phyloP scores from a whole-genome alignment of 1,140 invertebrate species.

The Spodoptera litura region DNA sequence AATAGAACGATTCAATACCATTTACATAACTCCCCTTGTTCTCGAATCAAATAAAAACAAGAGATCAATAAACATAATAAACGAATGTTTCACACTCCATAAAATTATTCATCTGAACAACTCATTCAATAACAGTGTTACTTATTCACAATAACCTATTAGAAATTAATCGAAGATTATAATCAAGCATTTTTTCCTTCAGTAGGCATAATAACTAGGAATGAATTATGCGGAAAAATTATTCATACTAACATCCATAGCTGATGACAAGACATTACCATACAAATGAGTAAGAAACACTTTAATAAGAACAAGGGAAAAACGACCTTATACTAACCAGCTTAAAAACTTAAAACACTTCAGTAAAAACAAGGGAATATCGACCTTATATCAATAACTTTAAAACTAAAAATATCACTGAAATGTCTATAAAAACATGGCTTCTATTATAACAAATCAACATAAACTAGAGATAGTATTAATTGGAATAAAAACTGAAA shows the following conservation, averaged over 20 bases:
- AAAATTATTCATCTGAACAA: no score
- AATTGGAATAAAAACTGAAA: slow-evolving; percentile 15
- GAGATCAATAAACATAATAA: not conserved
- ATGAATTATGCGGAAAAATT: slow-evolving; percentile 32
- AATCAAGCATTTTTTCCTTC: slow-evolving; percentile 8
- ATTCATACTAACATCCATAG: slow-evolving; percentile 30
- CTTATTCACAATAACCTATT: no score
- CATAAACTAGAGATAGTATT: slow-evolving; percentile 13
- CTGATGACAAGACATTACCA: slow-evolving; percentile 32
- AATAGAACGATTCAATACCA: no score
- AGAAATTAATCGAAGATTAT: slow-evolving; percentile 14
- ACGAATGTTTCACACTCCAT: no score
- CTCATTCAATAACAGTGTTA: no score
- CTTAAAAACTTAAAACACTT: not conserved
- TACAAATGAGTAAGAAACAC: slow-evolving; percentile 17
- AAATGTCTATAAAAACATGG: not conserved
- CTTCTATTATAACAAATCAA: slow-evolving; percentile 11
- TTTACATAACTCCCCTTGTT: no score
- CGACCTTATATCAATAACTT: not conserved
- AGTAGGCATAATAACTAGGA: not conserved
- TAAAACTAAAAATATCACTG: not conserved
- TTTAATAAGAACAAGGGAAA: not conserved
- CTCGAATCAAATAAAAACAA: not conserved
- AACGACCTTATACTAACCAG: not conserved
- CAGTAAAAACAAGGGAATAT: not conserved